Conservation (phyloP, 2,888 invertebrate genomes). For the Selenia dentaria region DNA sequence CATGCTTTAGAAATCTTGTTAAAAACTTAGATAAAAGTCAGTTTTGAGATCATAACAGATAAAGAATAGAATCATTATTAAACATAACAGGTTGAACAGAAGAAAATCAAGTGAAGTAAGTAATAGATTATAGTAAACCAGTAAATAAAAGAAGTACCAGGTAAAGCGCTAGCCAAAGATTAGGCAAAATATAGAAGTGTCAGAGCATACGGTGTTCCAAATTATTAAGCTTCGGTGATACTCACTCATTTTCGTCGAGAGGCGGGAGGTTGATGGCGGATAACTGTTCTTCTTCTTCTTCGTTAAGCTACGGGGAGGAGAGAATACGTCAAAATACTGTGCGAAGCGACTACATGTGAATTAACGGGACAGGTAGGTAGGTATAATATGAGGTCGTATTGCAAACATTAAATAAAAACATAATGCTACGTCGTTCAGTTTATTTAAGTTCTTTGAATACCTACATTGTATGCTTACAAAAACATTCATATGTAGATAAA, state of each 20-base stretch:
- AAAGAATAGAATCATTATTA: no score
- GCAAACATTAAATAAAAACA: no score
- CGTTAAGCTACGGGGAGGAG: constrained; percentile 69
- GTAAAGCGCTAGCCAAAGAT: constrained; percentile 12
- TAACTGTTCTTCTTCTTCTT: constrained; percentile 67
- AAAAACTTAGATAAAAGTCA: no score
- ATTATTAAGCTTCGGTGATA: constrained; percentile 37
- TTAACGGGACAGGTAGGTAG: constrained; percentile 8
- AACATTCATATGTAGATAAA: no score
- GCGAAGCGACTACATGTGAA: constrained; percentile 72
- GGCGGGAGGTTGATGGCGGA: constrained; percentile 67
- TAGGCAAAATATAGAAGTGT: constrained; percentile 12
- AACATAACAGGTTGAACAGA: no score
- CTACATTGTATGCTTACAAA: no score
- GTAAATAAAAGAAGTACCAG: neutral
- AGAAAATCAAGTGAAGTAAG: no score
- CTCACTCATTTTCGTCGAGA: constrained; percentile 70
- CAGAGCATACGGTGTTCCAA: constrained; percentile 26
- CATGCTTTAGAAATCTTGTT: no score
- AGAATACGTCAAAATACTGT: constrained; percentile 77
- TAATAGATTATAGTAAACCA: no score
- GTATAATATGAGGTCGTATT: constrained; percentile 34
- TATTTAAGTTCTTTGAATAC: no score
- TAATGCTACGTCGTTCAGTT: no score
- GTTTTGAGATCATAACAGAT: no score